phyloP scores from a whole-genome alignment of 1,140 invertebrate genomes.

The Watersipora subatra region DNA sequence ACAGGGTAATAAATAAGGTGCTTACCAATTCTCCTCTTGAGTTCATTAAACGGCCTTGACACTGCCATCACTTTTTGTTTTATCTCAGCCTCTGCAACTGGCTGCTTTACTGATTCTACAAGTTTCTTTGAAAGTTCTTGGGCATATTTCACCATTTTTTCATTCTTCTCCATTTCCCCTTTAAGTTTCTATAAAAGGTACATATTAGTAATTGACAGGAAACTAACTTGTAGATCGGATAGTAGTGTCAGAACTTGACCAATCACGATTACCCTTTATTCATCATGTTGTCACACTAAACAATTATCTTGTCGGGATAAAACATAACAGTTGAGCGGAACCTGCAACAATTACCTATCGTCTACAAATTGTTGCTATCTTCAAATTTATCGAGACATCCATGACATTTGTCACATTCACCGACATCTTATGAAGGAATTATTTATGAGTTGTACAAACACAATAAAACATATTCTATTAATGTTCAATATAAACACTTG shows the following conservation, averaged over 20 bases:
- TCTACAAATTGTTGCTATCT: too few relatives aligned
- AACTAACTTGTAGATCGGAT: neutral
- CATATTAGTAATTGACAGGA: neutral
- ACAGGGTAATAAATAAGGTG: neutral
- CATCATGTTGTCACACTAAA: too few relatives aligned
- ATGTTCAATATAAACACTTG: too few relatives aligned
- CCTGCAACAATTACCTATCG: too few relatives aligned
- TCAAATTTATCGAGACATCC: too few relatives aligned
- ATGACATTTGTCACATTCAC: too few relatives aligned
- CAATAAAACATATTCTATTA: too few relatives aligned
- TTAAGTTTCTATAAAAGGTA: slow-evolving; percentile 53
- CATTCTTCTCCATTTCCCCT: slow-evolving; percentile 67
- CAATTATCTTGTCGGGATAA: too few relatives aligned
- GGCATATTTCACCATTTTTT: slow-evolving; percentile 59
- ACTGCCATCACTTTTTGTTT: slow-evolving; percentile 62
- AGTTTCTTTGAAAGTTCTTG: slow-evolving; percentile 72
- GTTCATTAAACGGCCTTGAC: slow-evolving; percentile 29
- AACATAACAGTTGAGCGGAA: too few relatives aligned
- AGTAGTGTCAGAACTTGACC: neutral
- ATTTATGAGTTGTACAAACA: too few relatives aligned
- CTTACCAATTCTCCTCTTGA: slow-evolving; percentile 29
- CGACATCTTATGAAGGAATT: too few relatives aligned
- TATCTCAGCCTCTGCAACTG: slow-evolving; percentile 74
- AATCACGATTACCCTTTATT: too few relatives aligned
- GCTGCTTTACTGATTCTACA: slow-evolving; percentile 75